Evolutionary conservation across 2,888 invertebrate genomes (phyloP).

Genomic region (Scaeva pyrastri): DNA sequence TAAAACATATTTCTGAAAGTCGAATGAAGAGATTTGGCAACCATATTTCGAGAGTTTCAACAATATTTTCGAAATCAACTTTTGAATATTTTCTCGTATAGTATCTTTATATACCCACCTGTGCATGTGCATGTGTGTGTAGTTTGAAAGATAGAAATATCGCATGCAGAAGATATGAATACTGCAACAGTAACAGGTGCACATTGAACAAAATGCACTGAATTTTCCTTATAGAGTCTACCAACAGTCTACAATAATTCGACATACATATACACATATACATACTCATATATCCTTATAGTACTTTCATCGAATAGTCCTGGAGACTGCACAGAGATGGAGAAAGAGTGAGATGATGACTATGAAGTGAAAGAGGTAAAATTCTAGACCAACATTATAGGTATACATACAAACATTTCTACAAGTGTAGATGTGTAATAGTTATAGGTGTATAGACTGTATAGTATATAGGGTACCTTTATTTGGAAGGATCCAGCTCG

Average conservation of each 20-base stretch:
- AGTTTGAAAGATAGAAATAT: conserved; percentile 17
- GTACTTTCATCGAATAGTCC: not conserved
- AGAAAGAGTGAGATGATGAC: not conserved
- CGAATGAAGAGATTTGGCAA: not conserved
- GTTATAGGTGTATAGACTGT: too few species aligned
- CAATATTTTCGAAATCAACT: conserved; percentile 54
- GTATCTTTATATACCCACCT: too few species aligned
- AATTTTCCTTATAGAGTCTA: conserved; percentile 32
- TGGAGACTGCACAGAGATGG: not conserved
- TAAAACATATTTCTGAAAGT: too few species aligned
- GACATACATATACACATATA: not conserved
- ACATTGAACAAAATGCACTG: conserved; percentile 18
- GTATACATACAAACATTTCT: not conserved
- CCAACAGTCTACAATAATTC: not conserved
- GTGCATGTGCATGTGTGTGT: not conserved
- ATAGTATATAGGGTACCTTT: too few species aligned
- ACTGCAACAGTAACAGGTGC: conserved; percentile 60
- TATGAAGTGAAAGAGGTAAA: not conserved
- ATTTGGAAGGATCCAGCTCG: too few species aligned
- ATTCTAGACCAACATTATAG: conserved; percentile 3
- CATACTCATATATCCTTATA: not conserved
- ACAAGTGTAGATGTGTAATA: too few species aligned
- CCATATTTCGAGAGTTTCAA: not conserved
- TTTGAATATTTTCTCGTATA: conserved; percentile 38
- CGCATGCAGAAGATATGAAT: conserved; percentile 51